Evolutionary conservation across 1,140 invertebrate species (phyloP).

Genomic region (Platorchestia sp.): DNA sequence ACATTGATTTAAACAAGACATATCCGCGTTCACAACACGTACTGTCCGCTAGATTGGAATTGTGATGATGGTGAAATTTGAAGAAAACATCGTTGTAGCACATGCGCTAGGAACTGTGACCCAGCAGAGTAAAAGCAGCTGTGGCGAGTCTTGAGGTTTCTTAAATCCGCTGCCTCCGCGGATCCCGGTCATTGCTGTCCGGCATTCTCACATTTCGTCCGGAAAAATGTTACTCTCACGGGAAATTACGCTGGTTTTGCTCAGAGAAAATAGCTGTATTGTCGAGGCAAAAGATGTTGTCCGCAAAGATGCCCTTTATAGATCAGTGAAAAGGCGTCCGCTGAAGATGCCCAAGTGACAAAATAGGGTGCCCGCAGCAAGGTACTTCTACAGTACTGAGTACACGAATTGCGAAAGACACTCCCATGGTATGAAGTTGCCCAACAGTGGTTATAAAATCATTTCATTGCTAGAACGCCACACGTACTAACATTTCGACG

Average conservation of each 20-base stretch:
- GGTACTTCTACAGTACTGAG: neutral
- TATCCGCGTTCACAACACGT: neutral
- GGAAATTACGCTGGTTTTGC: slow-evolving; percentile 18
- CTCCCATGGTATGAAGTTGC: neutral
- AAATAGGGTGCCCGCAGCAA: neutral
- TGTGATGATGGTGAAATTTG: neutral
- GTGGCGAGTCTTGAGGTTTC: neutral
- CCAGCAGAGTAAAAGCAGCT: neutral
- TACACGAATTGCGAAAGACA: neutral
- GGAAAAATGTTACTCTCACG: neutral
- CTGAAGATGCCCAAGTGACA: neutral
- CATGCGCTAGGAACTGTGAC: neutral
- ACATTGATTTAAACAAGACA: neutral
- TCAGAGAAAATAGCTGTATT: neutral
- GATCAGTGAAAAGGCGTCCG: neutral
- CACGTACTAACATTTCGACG: neutral
- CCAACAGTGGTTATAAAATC: neutral
- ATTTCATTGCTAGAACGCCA: neutral
- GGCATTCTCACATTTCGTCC: slow-evolving; percentile 5
- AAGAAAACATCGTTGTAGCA: neutral
- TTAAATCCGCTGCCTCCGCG: neutral
- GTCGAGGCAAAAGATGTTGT: neutral
- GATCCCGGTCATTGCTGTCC: slow-evolving; percentile 3
- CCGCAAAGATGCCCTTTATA: neutral
- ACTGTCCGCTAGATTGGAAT: neutral